Percentiles rank a stretch among this genome's conserved stretches.
Evolutionary conservation across 2,113 vertebrate species (phyloP).

Genomic region (Montifringilla adamsi): DNA sequence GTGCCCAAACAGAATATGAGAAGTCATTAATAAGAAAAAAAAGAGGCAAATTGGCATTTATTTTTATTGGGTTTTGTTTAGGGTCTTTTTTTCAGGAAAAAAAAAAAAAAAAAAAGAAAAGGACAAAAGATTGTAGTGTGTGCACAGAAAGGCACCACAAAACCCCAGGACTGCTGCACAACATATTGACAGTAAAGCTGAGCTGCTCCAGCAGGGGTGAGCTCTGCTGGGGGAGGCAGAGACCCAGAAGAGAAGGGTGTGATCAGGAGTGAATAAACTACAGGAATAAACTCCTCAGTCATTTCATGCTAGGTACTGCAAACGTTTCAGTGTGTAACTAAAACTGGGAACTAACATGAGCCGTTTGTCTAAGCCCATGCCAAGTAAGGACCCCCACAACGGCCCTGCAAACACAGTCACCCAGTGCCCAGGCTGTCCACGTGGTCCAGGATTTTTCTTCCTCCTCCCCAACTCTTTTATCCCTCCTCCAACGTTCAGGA

Average conservation of each 20-base stretch:
- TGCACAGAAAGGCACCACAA: background rate
- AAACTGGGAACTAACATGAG: background rate
- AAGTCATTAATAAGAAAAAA: background rate
- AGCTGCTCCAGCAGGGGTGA: background rate
- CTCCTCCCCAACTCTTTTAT: background rate
- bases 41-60: background rate
- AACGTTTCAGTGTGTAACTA: background rate
- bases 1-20: background rate
- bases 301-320: background rate
- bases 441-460: fast-evolving
- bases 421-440: background rate
- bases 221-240: background rate
- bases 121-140: background rate
- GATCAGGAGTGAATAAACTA: background rate
- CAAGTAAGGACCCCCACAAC: background rate
- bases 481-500: background rate
- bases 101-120: background rate
- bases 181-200: background rate
- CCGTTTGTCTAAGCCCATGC: background rate
- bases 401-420: background rate
- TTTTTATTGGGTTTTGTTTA: background rate
- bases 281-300: background rate
- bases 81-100: background rate
- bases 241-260: background rate
- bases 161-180: background rate